These are phyloP conservation scores for Cantharis flavilabris DNA, from an alignment of 2,888 invertebrate species.

Conservation along the genomic window DNA sequence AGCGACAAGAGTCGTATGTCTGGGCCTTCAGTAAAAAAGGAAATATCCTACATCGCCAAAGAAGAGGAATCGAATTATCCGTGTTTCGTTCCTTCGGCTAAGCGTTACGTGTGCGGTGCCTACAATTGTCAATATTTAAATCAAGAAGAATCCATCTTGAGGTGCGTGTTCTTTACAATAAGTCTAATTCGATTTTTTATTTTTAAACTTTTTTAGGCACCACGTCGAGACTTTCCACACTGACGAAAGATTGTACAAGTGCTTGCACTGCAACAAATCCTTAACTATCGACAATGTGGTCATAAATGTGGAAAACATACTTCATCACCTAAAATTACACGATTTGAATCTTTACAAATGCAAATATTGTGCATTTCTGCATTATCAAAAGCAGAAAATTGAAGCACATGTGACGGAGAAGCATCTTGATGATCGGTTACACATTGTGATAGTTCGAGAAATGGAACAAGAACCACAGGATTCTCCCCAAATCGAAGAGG, in stretches of 20 bases:
- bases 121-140: slow-evolving; percentile 72
- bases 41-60: slow-evolving; percentile 6
- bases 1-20: slow-evolving; percentile 53
- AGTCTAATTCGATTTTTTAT: neutral
- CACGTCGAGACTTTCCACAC: slow-evolving; percentile 76
- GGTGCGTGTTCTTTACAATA: slow-evolving; percentile 1
- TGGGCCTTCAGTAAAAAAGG: slow-evolving; percentile 33
- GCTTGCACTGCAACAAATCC: slow-evolving; percentile 72
- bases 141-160: slow-evolving; percentile 70
- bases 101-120: slow-evolving; percentile 70
- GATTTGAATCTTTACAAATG: slow-evolving; percentile 75
- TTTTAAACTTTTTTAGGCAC: slow-evolving; percentile 52
- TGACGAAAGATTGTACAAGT: slow-evolving; percentile 58
- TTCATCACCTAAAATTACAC: slow-evolving; percentile 77
- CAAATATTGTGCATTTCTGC: slow-evolving; percentile 68
- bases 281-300: slow-evolving; percentile 55
- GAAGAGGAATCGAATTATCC: slow-evolving; percentile 26
- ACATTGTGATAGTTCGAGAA: slow-evolving; percentile 57
- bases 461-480: slow-evolving; percentile 48
- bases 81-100: slow-evolving; percentile 30
- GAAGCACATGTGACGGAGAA: slow-evolving; percentile 69
- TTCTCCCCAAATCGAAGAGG: slow-evolving; percentile 10
- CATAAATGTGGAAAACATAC: slow-evolving; percentile 65
- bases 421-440: slow-evolving; percentile 60
- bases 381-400: slow-evolving; percentile 64